Conservation (phyloP, 2,113 vertebrate species). For the Epinephelus lanceolatus region DNA sequence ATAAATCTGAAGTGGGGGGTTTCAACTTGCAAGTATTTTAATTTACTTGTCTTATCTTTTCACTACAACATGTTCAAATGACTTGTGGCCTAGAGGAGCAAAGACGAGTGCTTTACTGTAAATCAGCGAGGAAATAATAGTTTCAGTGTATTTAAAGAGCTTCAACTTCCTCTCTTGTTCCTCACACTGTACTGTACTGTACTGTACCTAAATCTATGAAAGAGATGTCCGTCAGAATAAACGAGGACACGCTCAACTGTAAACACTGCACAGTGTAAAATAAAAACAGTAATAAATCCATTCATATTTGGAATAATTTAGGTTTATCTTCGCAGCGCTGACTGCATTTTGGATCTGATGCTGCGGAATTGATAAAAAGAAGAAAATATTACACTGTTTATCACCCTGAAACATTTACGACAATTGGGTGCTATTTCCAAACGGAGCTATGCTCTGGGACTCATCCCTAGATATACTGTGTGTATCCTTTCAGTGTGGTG, state of each 20-base stretch:
- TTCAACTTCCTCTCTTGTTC: background rate
- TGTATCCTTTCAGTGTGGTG: slow-evolving; percentile 3
- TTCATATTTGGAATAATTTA: slow-evolving; percentile 4
- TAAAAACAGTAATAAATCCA: background rate
- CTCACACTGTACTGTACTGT: background rate
- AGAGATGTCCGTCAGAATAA: background rate
- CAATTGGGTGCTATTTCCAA: slow-evolving; percentile 24
- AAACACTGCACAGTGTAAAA: slow-evolving; percentile 2
- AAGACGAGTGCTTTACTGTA: background rate
- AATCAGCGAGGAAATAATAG: background rate
- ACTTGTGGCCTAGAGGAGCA: background rate
- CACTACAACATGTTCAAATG: background rate
- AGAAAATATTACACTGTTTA: background rate
- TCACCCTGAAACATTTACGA: slow-evolving; percentile 32
- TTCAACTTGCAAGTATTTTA: slow-evolving; percentile 11
- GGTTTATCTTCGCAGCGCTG: slow-evolving; percentile 6
- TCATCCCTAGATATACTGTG: background rate
- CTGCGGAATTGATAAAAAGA: slow-evolving; percentile 10
- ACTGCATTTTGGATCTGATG: background rate
- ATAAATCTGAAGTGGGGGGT: background rate
- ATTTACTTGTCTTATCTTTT: slow-evolving; percentile 4
- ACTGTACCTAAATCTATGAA: background rate
- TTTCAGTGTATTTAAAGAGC: background rate
- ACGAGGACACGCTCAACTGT: slow-evolving; percentile 1
- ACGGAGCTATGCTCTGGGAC: slow-evolving; percentile 14